phyloP scores from a whole-genome alignment of 2,797 vertebrate genomes.

The Hyperoplus immaculatus region DNA sequence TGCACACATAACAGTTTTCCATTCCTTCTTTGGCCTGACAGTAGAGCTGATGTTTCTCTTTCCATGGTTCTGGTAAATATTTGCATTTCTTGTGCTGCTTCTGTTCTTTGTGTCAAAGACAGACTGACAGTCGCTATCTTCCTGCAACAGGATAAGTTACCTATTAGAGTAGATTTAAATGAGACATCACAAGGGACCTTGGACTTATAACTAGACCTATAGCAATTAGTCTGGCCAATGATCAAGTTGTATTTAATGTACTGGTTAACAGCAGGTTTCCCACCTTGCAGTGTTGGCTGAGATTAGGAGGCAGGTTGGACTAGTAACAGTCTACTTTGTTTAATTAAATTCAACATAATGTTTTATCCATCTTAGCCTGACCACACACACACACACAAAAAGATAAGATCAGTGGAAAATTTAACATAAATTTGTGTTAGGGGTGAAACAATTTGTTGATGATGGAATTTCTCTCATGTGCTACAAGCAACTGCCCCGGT shows the following conservation, averaged over 20 bases:
- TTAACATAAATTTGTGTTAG: conserved; percentile 1
- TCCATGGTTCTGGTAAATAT: conserved; percentile 79
- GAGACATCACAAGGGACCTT: conserved; percentile 3
- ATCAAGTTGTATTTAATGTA: conserved; percentile 23
- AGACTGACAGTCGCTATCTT: conserved; percentile 38
- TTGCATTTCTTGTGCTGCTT: conserved; percentile 77
- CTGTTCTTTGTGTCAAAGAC: conserved; percentile 75
- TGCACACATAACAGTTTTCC: conserved; percentile 74
- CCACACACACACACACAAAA: neutral
- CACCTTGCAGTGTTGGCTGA: neutral
- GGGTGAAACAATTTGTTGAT: conserved; percentile 33
- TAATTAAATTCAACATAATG: neutral
- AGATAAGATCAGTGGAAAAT: conserved; percentile 16
- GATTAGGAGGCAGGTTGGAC: neutral
- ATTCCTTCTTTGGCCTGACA: conserved; percentile 80
- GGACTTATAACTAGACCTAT: conserved; percentile 5
- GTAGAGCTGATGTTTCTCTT: conserved; percentile 57
- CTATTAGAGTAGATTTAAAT: conserved; percentile 31
- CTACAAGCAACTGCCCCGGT: conserved; percentile 49
- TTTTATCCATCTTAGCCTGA: conserved; percentile 4
- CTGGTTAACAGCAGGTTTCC: neutral
- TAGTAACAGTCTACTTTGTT: neutral
- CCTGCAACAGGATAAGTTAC: conserved; percentile 38
- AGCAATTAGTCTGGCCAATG: neutral
- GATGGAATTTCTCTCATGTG: conserved; percentile 53